phyloP scores from a whole-genome alignment of 2,113 vertebrate genomes.

The Orycteropus afer region DNA sequence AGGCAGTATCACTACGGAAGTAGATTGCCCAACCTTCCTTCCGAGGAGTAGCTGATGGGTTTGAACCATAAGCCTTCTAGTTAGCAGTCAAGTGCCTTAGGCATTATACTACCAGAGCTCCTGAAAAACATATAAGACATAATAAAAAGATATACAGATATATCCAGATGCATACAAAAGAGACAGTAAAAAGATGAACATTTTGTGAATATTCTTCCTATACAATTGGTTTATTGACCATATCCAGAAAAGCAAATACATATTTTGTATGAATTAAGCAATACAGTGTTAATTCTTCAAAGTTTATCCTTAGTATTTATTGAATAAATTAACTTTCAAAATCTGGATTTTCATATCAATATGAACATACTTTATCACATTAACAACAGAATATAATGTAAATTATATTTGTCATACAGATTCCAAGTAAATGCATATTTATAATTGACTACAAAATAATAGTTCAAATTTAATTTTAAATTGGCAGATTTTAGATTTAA shows the following conservation, averaged over 20 bases:
- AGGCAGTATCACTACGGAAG: no score
- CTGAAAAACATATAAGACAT: neutral
- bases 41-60: no score
- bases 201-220: neutral
- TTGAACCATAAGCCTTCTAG: no score
- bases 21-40: no score
- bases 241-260: slow-evolving; percentile 15
- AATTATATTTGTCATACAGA: neutral
- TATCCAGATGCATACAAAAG: neutral
- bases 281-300: neutral
- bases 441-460: neutral
- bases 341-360: neutral
- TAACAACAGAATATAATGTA: neutral
- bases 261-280: neutral
- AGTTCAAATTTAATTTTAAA: neutral
- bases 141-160: neutral
- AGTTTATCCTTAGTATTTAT: neutral
- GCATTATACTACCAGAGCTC: no score
- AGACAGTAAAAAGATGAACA: neutral
- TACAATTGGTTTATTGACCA: slow-evolving; percentile 59
- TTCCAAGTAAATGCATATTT: neutral
- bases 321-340: neutral
- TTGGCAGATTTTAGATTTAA: neutral
- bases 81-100: no score
- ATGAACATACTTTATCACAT: neutral